Conservation (phyloP, 2,113 vertebrate species). For the Myotis yumanensis region DNA sequence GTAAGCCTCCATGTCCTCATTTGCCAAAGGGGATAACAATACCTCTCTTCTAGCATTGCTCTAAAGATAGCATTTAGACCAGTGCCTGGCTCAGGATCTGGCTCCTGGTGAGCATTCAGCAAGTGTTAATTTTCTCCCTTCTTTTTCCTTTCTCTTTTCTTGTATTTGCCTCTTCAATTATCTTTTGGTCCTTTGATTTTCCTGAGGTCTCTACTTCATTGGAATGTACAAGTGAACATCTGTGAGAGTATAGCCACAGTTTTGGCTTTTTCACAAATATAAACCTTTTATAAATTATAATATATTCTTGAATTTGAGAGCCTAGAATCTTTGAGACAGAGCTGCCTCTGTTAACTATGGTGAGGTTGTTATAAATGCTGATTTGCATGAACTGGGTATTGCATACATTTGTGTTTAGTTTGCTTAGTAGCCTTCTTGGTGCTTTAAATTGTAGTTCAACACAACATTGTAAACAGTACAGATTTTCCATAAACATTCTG, state of each 20-base stretch:
- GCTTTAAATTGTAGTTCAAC: not conserved
- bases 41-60: not conserved
- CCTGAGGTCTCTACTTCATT: not conserved
- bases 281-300: not conserved
- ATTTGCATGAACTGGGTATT: not conserved
- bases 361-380: not conserved
- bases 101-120: not conserved
- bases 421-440: not conserved
- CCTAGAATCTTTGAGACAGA: not conserved
- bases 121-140: not conserved
- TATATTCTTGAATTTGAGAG: not conserved
- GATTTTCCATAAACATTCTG: not conserved
- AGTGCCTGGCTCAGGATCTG: not conserved
- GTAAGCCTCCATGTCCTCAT: not conserved
- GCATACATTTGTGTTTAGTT: not conserved
- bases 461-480: not conserved
- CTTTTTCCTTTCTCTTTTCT: not conserved
- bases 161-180: not conserved
- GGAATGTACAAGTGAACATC: not conserved
- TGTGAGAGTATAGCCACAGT: not conserved
- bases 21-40: not conserved
- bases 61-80: not conserved
- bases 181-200: slow-evolving; percentile 9
- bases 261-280: not conserved
- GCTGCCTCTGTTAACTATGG: not conserved